A percentile compares a stretch with the other conserved stretches of the same genome.
Conservation (phyloP, 2,888 invertebrate genomes). For the Microctonus hyperodae region DNA sequence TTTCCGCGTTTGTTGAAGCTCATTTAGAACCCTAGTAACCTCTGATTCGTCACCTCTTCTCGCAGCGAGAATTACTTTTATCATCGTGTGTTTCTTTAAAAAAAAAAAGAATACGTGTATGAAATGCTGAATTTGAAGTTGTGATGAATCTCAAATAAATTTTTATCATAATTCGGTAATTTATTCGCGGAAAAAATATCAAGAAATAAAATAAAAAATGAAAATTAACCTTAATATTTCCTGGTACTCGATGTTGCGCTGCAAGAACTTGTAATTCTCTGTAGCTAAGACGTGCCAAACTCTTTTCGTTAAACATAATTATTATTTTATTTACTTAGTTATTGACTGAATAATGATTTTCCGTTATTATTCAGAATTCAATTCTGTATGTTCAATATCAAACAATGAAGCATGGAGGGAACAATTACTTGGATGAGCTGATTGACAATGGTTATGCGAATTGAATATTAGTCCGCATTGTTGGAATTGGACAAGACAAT, state of each 20-base stretch:
- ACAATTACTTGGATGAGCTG: neutral
- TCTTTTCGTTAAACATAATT: slow-evolving; percentile 48
- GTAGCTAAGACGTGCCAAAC: slow-evolving; percentile 53
- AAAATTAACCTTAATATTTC: slow-evolving; percentile 56
- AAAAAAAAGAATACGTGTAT: slow-evolving; percentile 11
- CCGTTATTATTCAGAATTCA: neutral
- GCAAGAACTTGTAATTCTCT: slow-evolving; percentile 57
- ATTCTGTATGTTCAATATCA: neutral
- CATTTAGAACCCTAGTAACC: slow-evolving; percentile 48
- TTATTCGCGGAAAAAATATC: neutral
- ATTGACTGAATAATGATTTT: too few species aligned
- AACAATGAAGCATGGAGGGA: neutral
- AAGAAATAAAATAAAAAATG: neutral
- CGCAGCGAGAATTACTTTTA: slow-evolving; percentile 54
- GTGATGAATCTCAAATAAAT: neutral
- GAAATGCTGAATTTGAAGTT: slow-evolving; percentile 3
- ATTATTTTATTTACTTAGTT: slow-evolving; percentile 14
- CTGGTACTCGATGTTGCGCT: slow-evolving; percentile 53
- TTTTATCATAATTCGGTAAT: neutral
- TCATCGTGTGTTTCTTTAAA: slow-evolving; percentile 52
- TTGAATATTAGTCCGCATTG: neutral
- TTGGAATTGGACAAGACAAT: neutral
- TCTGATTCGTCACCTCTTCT: slow-evolving; percentile 50
- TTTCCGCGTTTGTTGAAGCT: slow-evolving; percentile 52
- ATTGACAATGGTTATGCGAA: neutral